phyloP scores from a whole-genome alignment of 2,888 invertebrate species.

The Drymonia ruficornis region DNA sequence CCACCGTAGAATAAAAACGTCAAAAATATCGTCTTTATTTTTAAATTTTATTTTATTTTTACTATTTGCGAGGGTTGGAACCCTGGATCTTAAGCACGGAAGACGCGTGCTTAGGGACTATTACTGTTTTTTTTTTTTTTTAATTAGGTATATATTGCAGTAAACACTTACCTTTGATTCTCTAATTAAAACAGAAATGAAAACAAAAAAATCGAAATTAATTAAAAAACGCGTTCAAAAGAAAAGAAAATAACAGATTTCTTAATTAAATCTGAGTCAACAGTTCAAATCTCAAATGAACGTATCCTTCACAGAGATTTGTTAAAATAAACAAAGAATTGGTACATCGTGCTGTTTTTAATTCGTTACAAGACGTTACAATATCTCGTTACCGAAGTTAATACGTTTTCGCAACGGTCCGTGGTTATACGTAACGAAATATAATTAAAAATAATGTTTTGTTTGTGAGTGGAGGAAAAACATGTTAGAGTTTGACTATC shows the following conservation, averaged over 20 bases:
- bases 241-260: not conserved
- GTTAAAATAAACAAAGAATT: not conserved
- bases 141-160: too few species aligned
- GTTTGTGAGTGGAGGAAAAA: not conserved
- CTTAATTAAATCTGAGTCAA: constrained; percentile 1
- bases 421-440: not conserved
- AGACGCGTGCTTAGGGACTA: too few species aligned
- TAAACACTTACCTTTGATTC: too few species aligned
- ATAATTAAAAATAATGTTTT: not conserved
- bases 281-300: not conserved
- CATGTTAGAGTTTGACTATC: too few species aligned
- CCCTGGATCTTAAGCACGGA: too few species aligned
- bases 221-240: not conserved
- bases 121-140: too few species aligned
- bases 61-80: too few species aligned
- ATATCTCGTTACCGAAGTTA: not conserved
- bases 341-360: not conserved
- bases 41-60: too few species aligned
- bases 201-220: too few species aligned
- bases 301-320: not conserved
- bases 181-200: too few species aligned
- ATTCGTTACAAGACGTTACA: not conserved
- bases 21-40: too few species aligned
- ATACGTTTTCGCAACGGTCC: not conserved
- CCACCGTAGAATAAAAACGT: too few species aligned